Conservation (phyloP, 1,140 invertebrate species). For the Cecropterus lyciades region DNA sequence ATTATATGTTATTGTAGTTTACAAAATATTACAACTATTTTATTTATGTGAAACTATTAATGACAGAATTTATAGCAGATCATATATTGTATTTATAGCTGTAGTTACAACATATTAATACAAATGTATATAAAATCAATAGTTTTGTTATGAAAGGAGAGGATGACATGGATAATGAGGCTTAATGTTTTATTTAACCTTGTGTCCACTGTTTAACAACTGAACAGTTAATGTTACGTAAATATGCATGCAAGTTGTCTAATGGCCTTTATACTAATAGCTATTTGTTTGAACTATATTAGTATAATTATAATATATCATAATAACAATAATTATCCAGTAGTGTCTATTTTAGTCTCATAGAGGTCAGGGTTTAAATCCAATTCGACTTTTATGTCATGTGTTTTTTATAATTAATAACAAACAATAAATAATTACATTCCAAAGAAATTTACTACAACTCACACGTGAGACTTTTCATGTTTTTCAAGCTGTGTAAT, state of each 20-base stretch:
- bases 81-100: neutral
- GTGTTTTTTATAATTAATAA: no score
- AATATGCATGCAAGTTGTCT: constrained; percentile 44
- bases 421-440: no score
- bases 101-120: neutral
- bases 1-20: no score
- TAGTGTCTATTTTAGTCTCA: no score
- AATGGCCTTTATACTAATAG: neutral
- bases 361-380: no score
- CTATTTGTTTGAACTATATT: constrained; percentile 1
- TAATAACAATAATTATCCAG: no score
- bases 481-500: no score
- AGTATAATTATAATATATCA: no score
- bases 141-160: neutral
- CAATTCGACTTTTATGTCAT: no score
- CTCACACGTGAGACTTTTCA: no score
- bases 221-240: constrained; percentile 50
- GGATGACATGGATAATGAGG: neutral
- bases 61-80: no score
- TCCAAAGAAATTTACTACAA: no score
- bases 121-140: neutral
- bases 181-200: constrained; percentile 1
- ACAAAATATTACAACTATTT: constrained; percentile 7
- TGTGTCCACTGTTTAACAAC: constrained; percentile 27
- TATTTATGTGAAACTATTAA: neutral